Conservation (phyloP, 1,140 invertebrate genomes). For the Hylaeus anthracinus region DNA sequence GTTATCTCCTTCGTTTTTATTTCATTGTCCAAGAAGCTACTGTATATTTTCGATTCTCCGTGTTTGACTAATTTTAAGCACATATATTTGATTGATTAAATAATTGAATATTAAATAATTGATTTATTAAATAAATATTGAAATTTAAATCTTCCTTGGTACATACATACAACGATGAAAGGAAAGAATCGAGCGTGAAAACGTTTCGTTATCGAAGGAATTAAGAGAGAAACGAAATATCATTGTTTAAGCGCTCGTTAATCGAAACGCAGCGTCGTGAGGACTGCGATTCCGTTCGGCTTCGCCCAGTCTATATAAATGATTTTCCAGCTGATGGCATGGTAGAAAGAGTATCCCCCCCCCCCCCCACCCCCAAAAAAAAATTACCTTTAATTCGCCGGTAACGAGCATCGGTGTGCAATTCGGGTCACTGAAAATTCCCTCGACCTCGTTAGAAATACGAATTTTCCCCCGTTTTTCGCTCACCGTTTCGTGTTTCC, state of each 20-base stretch:
- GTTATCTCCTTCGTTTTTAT: too few species aligned
- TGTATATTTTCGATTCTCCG: too few species aligned
- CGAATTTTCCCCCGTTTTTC: slow-evolving; percentile 11
- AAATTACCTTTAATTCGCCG: slow-evolving; percentile 57
- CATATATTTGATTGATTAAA: too few species aligned
- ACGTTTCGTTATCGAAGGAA: not conserved
- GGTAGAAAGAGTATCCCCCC: not conserved
- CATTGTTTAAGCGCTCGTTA: not conserved
- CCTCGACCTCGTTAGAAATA: not conserved
- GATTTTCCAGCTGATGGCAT: slow-evolving; percentile 17
- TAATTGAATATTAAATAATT: too few species aligned
- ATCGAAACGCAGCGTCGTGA: too few species aligned
- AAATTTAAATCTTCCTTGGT: too few species aligned
- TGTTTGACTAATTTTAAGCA: too few species aligned
- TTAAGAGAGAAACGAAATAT: not conserved
- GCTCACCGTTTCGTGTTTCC: not conserved
- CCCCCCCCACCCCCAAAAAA: slow-evolving; percentile 6
- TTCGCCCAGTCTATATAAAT: not conserved
- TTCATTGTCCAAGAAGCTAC: too few species aligned
- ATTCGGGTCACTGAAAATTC: slow-evolving; percentile 55
- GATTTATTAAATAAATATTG: too few species aligned
- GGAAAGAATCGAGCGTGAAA: not conserved
- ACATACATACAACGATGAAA: too few species aligned
- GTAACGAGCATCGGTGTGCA: slow-evolving; percentile 53
- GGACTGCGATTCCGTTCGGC: not conserved